Percentiles rank a stretch among this genome's conserved stretches.
These are phyloP conservation scores for Ranitomeya variabilis DNA, from an alignment of 2,113 vertebrate genomes.

Conservation along the genomic window DNA sequence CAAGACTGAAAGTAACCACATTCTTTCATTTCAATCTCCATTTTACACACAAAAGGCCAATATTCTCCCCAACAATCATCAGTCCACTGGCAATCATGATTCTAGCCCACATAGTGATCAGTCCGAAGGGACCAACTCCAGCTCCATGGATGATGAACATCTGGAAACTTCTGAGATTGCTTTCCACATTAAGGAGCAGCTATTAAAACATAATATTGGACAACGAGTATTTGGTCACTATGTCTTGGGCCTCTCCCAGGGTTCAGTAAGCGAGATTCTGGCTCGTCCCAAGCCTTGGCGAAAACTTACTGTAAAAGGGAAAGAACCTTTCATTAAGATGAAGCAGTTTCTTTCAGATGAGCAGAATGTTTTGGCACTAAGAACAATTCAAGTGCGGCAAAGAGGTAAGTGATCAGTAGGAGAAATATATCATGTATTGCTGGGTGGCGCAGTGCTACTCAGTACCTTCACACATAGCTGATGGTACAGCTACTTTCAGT, in stretches of 20 bases:
- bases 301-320: slow-evolving; percentile 98
- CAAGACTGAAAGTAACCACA: slow-evolving; percentile 78
- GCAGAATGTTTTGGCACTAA: slow-evolving; percentile 94
- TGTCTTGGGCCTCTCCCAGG: slow-evolving; percentile 94
- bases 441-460: not conserved
- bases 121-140: slow-evolving; percentile 71
- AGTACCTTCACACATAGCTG: too few relatives aligned
- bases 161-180: slow-evolving; percentile 95
- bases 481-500: not conserved
- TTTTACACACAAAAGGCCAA: slow-evolving; percentile 84
- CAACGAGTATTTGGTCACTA: slow-evolving; percentile 97
- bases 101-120: slow-evolving; percentile 78
- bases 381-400: slow-evolving; percentile 98
- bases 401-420: slow-evolving; percentile 83
- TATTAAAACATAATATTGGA: slow-evolving; percentile 97
- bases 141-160: slow-evolving; percentile 84
- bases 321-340: slow-evolving; percentile 99
- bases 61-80: slow-evolving; percentile 68
- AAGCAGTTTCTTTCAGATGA: slow-evolving; percentile 98
- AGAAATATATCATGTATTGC: not conserved
- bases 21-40: slow-evolving; percentile 77
- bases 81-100: slow-evolving; percentile 61
- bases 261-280: slow-evolving; percentile 97
- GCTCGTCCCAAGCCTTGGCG: slow-evolving; percentile 98
- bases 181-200: slow-evolving; percentile 97